These are phyloP conservation scores for Dolichoris vasculosae DNA, from an alignment of 1,140 invertebrate species.

Conservation along the genomic window DNA sequence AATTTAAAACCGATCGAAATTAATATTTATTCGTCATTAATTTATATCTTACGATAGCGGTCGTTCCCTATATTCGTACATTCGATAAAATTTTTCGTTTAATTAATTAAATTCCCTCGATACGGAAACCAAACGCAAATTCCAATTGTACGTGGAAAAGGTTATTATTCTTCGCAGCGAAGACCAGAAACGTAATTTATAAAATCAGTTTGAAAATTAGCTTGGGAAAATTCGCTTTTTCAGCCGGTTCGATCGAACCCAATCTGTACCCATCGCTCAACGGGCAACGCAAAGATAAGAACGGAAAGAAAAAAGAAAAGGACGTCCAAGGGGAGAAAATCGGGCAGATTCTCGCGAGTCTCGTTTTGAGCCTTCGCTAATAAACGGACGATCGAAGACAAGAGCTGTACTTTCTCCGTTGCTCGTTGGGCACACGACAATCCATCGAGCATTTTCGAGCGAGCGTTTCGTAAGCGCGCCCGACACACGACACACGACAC, in stretches of 20 bases:
- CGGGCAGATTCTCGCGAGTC: not conserved
- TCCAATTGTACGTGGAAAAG: too few species aligned
- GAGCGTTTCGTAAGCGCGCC: not conserved
- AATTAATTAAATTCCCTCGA: too few species aligned
- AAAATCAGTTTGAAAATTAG: not conserved
- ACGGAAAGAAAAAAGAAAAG: not conserved
- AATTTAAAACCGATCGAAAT: too few species aligned
- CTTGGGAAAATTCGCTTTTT: not conserved
- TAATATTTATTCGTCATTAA: not conserved
- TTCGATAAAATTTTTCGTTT: too few species aligned
- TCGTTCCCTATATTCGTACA: not conserved
- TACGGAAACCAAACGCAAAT: too few species aligned
- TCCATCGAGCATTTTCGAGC: conserved; percentile 9
- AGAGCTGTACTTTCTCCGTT: conserved; percentile 25
- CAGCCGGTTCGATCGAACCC: not conserved
- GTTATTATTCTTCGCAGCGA: too few species aligned
- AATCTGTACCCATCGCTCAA: conserved; percentile 10
- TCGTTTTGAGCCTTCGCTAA: conserved; percentile 10
- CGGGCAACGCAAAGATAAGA: not conserved
- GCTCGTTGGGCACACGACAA: not conserved
- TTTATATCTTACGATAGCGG: not conserved
- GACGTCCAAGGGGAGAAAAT: too few species aligned
- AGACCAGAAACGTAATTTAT: not conserved
- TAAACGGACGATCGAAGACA: conserved; percentile 9
- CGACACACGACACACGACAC: not conserved